Conservation (phyloP, 1,140 invertebrate species). For the Idris sp. region DNA sequence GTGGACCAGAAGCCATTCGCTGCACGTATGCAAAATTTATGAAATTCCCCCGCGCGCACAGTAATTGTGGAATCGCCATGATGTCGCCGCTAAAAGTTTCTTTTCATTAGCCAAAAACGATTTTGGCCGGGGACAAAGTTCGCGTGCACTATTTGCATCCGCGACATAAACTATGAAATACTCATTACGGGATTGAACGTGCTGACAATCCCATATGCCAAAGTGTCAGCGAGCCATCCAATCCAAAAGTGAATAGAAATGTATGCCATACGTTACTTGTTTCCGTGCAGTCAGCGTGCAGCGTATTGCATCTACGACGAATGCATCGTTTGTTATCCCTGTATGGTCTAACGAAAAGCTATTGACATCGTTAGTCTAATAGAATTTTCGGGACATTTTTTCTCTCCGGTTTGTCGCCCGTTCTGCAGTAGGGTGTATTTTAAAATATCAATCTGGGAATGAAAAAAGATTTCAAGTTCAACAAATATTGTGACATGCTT, state of each 20-base stretch:
- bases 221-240: constrained; percentile 66
- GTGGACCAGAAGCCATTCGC: constrained; percentile 76
- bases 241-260: constrained; percentile 68
- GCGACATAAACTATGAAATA: constrained; percentile 62
- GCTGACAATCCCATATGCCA: constrained; percentile 70
- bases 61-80: constrained; percentile 33
- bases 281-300: constrained; percentile 47
- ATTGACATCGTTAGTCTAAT: background rate
- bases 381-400: constrained; percentile 2
- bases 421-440: too few relatives aligned
- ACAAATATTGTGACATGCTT: too few relatives aligned
- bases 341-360: constrained; percentile 21
- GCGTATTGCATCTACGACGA: constrained; percentile 46
- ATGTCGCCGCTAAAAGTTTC: constrained; percentile 20
- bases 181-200: constrained; percentile 66
- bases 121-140: constrained; percentile 25
- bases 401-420: too few relatives aligned
- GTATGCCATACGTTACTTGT: constrained; percentile 66
- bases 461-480: too few relatives aligned
- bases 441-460: too few relatives aligned
- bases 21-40: constrained; percentile 72
- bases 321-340: constrained; percentile 46
- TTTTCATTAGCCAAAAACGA: constrained; percentile 39
- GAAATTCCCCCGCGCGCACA: constrained; percentile 69
- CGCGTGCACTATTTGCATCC: constrained; percentile 1